Conservation (phyloP, 2,113 vertebrate genomes). For the Phalacrocorax aristotelis region DNA sequence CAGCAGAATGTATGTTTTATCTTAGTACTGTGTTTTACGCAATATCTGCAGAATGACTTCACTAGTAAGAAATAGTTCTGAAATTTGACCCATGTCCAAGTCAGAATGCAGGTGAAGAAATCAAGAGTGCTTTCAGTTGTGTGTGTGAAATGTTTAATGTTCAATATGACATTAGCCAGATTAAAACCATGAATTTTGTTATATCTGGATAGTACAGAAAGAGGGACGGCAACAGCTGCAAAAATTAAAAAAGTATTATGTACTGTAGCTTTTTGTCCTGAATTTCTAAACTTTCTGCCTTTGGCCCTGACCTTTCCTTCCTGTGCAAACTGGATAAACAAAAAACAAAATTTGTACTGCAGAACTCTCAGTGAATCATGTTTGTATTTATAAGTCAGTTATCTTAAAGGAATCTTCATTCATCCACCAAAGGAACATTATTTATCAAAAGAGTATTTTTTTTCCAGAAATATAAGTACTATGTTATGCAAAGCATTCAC, state of each 20-base stretch:
- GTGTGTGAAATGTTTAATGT: background rate
- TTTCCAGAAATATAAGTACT: background rate
- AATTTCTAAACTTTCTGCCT: conserved; percentile 22
- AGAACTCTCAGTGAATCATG: background rate
- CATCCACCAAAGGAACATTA: background rate
- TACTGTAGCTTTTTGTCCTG: background rate
- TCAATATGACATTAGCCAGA: conserved; percentile 15
- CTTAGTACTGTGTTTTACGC: background rate
- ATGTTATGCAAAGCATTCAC: background rate
- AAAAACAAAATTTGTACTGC: background rate
- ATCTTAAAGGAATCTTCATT: background rate
- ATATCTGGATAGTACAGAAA: conserved; percentile 7
- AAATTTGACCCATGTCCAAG: background rate
- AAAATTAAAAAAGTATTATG: background rate
- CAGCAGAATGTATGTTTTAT: background rate
- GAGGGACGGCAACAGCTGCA: background rate
- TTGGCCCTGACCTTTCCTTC: conserved; percentile 32
- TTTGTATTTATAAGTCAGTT: background rate
- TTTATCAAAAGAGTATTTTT: background rate
- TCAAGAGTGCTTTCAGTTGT: background rate
- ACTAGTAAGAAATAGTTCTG: background rate
- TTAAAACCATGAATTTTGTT: background rate
- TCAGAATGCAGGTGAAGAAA: conserved; percentile 36
- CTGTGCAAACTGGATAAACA: background rate
- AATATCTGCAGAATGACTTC: background rate